Evolutionary conservation across 2,113 vertebrate species (phyloP).

Genomic region (Erpornis zantholeuca): DNA sequence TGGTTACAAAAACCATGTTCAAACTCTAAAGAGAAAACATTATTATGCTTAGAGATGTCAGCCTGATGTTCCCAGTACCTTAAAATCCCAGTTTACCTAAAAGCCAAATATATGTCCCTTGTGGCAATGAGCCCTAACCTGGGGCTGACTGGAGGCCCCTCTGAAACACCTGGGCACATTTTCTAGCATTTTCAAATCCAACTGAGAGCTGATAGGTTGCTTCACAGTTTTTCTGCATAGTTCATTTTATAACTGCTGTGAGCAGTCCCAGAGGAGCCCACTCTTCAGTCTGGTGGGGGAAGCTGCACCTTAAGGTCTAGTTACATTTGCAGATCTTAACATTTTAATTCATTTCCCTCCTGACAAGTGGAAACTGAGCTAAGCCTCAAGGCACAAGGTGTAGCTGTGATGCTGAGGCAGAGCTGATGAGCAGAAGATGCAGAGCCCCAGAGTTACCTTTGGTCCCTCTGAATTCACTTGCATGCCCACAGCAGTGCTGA

Average conservation of each 20-base stretch:
- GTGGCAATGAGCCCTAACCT: not conserved
- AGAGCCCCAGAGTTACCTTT: not conserved
- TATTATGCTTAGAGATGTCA: not conserved
- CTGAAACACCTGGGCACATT: not conserved
- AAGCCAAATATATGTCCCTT: not conserved
- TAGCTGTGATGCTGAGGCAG: slow-evolving; percentile 12
- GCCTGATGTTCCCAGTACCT: not conserved
- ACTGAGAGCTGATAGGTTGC: not conserved
- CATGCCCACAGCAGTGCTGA: not conserved
- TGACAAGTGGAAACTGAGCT: not conserved
- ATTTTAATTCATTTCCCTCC: not conserved
- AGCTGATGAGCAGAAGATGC: not conserved
- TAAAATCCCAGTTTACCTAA: not conserved
- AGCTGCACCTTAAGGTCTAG: not conserved
- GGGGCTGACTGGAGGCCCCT: not conserved
- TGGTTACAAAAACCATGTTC: not conserved
- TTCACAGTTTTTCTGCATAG: not conserved
- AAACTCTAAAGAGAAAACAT: not conserved
- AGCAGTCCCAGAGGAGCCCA: not conserved
- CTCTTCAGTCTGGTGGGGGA: not conserved
- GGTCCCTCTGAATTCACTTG: slow-evolving; percentile 9
- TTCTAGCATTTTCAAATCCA: not conserved
- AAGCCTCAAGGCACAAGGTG: not conserved
- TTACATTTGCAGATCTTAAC: not conserved
- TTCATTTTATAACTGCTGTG: not conserved